Base-by-base conservation (phyloP, 2,888 invertebrate genomes). In the Dione vanillae region DNA sequence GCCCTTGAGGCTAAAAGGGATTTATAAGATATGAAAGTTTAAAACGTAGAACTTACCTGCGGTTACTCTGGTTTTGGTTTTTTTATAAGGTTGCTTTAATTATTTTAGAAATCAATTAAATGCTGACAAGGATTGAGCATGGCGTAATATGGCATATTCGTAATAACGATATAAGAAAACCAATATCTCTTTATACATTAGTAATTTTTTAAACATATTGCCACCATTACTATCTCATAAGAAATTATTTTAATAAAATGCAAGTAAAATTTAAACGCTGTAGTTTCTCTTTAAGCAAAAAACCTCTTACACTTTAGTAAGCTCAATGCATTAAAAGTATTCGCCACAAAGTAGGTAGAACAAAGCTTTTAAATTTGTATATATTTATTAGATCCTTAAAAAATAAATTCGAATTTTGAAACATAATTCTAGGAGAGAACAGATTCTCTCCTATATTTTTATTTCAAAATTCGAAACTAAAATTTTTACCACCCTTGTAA, bases 1-100 rank as follows among this genome's bases (percentile, higher is more conserved):
- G 80, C 79, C 81, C 80, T 80, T 52, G 65, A 72, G 78, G 80
- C 69, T 73, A 77, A 77, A 76, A 76, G 74, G 72, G 75, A 75
- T 74, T 67, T 45, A 70, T 56, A 56, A 58, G 65, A 52, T 67
- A 65, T 12, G 67, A 70, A 74, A 74, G 72, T 74, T 74, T 58
- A 66, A 70, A 73, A 74, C 69, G 61, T 67, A 47, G 66, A 54
- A 61, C 67, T 72, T 67, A 67, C 65, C 69, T 74, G 56, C 54
- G 65, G 52, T 45, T 51, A 59, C 69, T 74, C 49, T 62, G 52
- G 14, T 62, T 59, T 62, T 16, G 37, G 37, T 37, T 37, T 37
- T 37, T 8, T 11, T 16, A 49, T 45, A 20, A 37, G 9, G 12
- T 37, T 12, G 5, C 12, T 49, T 59, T 59, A 10, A 37, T 16